Evolutionary conservation across 2,888 invertebrate species (phyloP).

Genomic region (Dione juno): DNA sequence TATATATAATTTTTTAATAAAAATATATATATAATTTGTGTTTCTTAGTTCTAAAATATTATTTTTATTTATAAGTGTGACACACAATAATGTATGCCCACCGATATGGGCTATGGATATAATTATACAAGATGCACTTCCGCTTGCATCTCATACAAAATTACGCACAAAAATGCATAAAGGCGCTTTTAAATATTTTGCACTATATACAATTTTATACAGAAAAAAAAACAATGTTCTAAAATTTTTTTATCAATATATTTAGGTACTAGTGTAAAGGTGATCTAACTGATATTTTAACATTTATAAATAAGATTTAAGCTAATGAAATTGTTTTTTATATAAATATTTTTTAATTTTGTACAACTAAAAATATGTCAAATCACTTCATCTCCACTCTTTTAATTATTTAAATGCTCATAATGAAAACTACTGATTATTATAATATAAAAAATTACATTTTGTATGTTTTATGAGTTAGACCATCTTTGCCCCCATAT

Average conservation of each 20-base stretch:
- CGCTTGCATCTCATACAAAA: slow-evolving; percentile 31
- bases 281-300: background rate
- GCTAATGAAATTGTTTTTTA: too few species aligned
- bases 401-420: background rate
- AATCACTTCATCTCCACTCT: background rate
- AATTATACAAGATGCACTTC: slow-evolving; percentile 21
- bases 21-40: background rate
- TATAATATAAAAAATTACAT: background rate
- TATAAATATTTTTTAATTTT: too few species aligned
- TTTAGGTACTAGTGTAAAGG: background rate
- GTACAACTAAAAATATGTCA: background rate
- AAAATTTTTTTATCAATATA: slow-evolving; percentile 31
- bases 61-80: slow-evolving; percentile 22
- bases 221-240: slow-evolving; percentile 28
- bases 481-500: background rate
- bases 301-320: background rate
- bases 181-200: slow-evolving; percentile 25
- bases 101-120: slow-evolving; percentile 41
- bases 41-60: background rate
- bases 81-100: slow-evolving; percentile 30
- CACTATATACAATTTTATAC: slow-evolving; percentile 25
- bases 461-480: background rate
- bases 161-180: slow-evolving; percentile 32
- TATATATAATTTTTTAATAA: too few species aligned
- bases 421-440: background rate